Conservation (phyloP, 2,113 vertebrate species). For the Alligator mississippiensis region DNA sequence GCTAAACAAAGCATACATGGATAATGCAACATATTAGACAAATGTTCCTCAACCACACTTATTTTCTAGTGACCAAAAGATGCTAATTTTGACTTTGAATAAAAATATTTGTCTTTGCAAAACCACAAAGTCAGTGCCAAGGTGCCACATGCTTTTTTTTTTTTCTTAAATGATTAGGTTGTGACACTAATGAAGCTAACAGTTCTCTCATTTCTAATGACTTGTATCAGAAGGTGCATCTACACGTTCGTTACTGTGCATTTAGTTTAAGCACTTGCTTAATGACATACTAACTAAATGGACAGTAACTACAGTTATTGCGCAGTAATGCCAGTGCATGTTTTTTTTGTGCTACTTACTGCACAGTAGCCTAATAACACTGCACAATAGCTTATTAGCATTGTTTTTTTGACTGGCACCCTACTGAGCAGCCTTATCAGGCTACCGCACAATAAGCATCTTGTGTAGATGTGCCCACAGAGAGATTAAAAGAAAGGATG, state of each 20-base stretch:
- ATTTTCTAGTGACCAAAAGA: too few species aligned
- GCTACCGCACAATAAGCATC: too few species aligned
- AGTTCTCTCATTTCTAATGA: neutral
- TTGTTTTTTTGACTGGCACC: too few species aligned
- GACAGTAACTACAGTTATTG: too few species aligned
- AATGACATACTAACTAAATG: too few species aligned
- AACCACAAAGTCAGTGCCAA: neutral
- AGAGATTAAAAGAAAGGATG: neutral
- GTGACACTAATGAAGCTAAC: neutral
- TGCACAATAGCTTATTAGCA: too few species aligned
- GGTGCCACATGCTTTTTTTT: neutral
- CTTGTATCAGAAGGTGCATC: neutral
- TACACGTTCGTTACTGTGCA: too few species aligned
- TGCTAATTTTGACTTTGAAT: constrained; percentile 5
- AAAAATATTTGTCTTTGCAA: neutral
- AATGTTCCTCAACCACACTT: neutral
- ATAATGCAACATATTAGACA: neutral
- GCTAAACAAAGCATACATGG: neutral
- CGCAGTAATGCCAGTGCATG: too few species aligned
- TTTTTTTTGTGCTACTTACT: too few species aligned
- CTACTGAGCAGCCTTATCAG: too few species aligned
- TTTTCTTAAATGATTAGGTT: neutral
- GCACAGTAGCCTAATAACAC: too few species aligned
- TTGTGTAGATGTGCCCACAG: neutral
- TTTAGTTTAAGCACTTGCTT: too few species aligned